Conservation (phyloP, 2,888 invertebrate genomes). For the Meganola albula region DNA sequence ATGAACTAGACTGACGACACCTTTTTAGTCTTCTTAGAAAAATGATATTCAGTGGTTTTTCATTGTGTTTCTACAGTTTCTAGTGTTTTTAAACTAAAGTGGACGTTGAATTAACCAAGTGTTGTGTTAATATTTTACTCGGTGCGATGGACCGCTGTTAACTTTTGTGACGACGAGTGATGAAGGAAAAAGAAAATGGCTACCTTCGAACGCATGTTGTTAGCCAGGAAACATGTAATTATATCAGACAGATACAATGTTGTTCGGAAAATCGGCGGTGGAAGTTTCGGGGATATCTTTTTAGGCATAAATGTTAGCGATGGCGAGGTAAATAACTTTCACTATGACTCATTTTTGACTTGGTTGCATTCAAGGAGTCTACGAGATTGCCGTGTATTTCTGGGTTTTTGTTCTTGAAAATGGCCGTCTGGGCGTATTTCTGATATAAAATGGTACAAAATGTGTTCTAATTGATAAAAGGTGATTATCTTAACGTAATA, state of each 20-base stretch:
- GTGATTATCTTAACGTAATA: no score
- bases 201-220: slow-evolving; percentile 69
- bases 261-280: slow-evolving; percentile 98
- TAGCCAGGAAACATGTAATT: slow-evolving; percentile 57
- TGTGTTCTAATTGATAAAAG: no score
- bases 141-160: slow-evolving; percentile 57
- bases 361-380: slow-evolving; percentile 2
- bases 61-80: slow-evolving; percentile 52
- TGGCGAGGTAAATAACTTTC: slow-evolving; percentile 84
- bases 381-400: slow-evolving; percentile 49
- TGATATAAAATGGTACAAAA: slow-evolving; percentile 13
- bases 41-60: slow-evolving; percentile 59
- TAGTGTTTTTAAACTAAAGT: slow-evolving; percentile 48
- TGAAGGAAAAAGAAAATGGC: slow-evolving; percentile 72
- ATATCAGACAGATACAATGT: slow-evolving; percentile 95
- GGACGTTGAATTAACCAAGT: slow-evolving; percentile 53
- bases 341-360: slow-evolving; percentile 25
- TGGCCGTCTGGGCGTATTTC: slow-evolving; percentile 60
- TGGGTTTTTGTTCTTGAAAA: slow-evolving; percentile 55
- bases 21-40: slow-evolving; percentile 55
- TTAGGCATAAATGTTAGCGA: slow-evolving; percentile 93
- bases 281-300: slow-evolving; percentile 99
- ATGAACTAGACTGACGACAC: slow-evolving; percentile 64
- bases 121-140: slow-evolving; percentile 53
- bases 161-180: slow-evolving; percentile 66